Evolutionary conservation across 2,113 vertebrate species (phyloP).

Genomic region (Rana temporaria): DNA sequence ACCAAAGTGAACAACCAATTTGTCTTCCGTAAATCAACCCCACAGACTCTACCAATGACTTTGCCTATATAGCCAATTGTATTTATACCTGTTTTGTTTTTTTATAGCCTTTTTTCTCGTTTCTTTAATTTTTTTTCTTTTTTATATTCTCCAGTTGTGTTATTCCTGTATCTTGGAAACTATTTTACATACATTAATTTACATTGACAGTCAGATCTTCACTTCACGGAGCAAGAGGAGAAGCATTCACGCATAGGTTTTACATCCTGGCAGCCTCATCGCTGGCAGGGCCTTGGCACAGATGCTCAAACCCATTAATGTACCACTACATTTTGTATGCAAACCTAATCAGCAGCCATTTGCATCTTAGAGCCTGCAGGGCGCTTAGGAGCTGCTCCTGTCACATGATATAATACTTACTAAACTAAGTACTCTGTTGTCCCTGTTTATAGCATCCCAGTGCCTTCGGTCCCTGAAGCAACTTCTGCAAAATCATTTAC

Average conservation of each 20-base stretch:
- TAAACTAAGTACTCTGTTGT: conserved; percentile 13
- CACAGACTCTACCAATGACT: too few relatives aligned
- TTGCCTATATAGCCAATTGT: too few relatives aligned
- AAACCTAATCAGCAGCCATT: conserved; percentile 41
- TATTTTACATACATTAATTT: background rate
- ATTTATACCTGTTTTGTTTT: too few relatives aligned
- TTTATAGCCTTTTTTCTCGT: background rate
- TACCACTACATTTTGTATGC: conserved; percentile 39
- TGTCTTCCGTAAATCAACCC: too few relatives aligned
- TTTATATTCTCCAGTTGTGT: background rate
- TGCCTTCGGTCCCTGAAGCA: background rate
- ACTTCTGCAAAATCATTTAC: background rate
- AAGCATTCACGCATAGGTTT: conserved; percentile 18
- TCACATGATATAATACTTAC: conserved; percentile 22
- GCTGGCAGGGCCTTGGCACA: conserved; percentile 43
- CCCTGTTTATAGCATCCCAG: background rate
- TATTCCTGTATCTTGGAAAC: background rate
- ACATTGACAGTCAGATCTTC: background rate
- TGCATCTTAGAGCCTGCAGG: conserved; percentile 29
- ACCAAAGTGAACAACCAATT: too few relatives aligned
- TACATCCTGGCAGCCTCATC: conserved; percentile 24
- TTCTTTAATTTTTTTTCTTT: background rate
- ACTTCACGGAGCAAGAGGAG: background rate
- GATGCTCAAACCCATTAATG: conserved; percentile 46
- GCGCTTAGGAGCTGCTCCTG: conserved; percentile 19